Conservation (phyloP, 2,797 vertebrate genomes). For the Leucoraja ocellata region DNA sequence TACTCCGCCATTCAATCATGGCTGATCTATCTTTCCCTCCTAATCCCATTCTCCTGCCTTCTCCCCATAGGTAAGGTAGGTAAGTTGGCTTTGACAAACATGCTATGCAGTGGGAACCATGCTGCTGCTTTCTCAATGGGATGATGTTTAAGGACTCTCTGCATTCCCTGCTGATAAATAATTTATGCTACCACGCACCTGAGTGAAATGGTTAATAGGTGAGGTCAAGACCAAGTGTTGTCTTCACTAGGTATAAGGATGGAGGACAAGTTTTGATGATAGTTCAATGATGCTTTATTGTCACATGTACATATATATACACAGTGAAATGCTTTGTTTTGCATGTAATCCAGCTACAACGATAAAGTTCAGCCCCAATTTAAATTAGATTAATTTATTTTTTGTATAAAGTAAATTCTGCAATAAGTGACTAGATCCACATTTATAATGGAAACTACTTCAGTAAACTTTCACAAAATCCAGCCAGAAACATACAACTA, state of each 20-base stretch:
- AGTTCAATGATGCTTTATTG: too few relatives aligned
- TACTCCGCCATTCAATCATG: too few relatives aligned
- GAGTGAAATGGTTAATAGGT: background rate
- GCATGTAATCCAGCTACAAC: background rate
- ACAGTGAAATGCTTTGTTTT: too few relatives aligned
- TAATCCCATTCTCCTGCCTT: too few relatives aligned
- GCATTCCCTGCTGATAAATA: background rate
- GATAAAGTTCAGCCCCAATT: background rate
- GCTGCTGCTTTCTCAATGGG: background rate
- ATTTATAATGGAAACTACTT: background rate
- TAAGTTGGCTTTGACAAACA: background rate
- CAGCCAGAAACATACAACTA: too few relatives aligned
- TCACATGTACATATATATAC: too few relatives aligned
- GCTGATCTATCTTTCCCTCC: too few relatives aligned
- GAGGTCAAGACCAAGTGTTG: background rate
- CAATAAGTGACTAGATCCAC: background rate
- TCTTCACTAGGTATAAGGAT: background rate
- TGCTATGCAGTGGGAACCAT: background rate
- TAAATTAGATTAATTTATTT: background rate
- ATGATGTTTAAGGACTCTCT: background rate
- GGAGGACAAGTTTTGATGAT: too few relatives aligned
- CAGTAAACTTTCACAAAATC: background rate
- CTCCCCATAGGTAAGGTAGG: too few relatives aligned
- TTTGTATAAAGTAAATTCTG: background rate
- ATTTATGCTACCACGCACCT: background rate